Base-by-base conservation (phyloP, 1,140 invertebrate genomes). In the Aphidius ervi region DNA sequence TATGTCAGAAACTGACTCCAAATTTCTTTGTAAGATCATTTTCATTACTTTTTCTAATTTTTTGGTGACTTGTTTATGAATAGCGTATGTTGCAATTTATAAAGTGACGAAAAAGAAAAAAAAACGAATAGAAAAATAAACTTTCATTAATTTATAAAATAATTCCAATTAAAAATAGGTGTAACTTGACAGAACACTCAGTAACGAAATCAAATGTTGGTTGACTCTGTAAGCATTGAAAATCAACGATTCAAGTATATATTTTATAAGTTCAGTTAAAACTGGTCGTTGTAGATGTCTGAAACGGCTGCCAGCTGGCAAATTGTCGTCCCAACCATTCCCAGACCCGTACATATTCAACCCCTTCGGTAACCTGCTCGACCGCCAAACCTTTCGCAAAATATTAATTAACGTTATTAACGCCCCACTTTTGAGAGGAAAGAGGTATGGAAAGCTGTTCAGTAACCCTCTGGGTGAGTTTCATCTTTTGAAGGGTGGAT, bases 341-440 rank as follows among this genome's bases (percentile, higher is more conserved):
- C 16, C 46, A 41, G 20, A 43, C 58, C 52, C 42, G 52, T 58
- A n/a, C 43, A 47, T 39, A 37, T n/a, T 60, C 65, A 65, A 62
- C 59, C 65, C 62, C 58, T 56, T 45, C 54, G 49, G 61, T 58
- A 58, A 62, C 67, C 66, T 60, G 60, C 68, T 63, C 49, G 67
- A 76, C 69, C 73, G 65, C 73, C 70, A 65, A 78, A 76, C 68
- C 71, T 78, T 72, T 73, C 69, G 72, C 74, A 71, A 77, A 78
- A 79, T 79, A 78, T 79, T 79, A 79, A 78, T 79, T 78, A 79
- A 79, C 73, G 71, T 79, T 79, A 79, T 78, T 79, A 79, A 79
- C 76, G 70, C 70, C 65, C 69, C 69, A 71, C 68, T 68, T 72
- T 74, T 65, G 60, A 71, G 67, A 39, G 59, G 64, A 63, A 64